Percentiles rank a stretch among this genome's conserved stretches.
These are phyloP conservation scores for human DNA, from an alignment of 2,113 vertebrate species.

Conservation along the genomic window DNA sequence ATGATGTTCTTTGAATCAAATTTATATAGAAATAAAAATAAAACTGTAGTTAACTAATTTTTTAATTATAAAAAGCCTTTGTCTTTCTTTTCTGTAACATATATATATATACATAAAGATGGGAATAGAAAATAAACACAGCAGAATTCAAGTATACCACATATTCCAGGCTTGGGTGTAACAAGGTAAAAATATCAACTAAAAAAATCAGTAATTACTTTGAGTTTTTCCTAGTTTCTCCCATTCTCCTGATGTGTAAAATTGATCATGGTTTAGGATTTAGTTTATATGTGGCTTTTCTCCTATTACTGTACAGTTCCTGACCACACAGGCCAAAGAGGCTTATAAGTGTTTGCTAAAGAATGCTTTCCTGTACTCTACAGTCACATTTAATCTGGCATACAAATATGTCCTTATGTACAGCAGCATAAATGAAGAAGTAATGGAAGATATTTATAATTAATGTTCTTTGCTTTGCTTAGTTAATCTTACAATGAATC, in stretches of 20 bases:
- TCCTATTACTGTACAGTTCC: neutral
- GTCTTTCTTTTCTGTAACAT: neutral
- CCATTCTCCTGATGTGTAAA: neutral
- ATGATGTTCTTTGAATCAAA: neutral
- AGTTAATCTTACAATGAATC: conserved; percentile 36
- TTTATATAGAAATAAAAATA: conserved; percentile 23
- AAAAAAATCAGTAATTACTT: neutral
- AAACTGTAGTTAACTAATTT: neutral
- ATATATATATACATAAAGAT: neutral
- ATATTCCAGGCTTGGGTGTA: neutral
- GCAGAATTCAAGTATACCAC: neutral
- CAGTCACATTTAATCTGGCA: neutral
- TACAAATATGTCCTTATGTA: conserved; percentile 11
- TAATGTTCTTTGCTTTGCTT: conserved; percentile 1
- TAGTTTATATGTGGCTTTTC: neutral
- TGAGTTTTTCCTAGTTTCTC: neutral
- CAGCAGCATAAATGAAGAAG: conserved; percentile 10
- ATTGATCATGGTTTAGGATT: neutral
- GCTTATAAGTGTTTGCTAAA: conserved; percentile 29
- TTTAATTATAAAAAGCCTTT: neutral
- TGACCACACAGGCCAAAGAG: conserved; percentile 7
- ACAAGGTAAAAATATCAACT: neutral
- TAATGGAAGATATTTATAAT: conserved; percentile 38
- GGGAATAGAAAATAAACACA: neutral
- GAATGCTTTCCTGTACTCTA: neutral